These are phyloP conservation scores for Belonocnema kinseyi DNA, from an alignment of 1,140 invertebrate genomes.

Conservation along the genomic window DNA sequence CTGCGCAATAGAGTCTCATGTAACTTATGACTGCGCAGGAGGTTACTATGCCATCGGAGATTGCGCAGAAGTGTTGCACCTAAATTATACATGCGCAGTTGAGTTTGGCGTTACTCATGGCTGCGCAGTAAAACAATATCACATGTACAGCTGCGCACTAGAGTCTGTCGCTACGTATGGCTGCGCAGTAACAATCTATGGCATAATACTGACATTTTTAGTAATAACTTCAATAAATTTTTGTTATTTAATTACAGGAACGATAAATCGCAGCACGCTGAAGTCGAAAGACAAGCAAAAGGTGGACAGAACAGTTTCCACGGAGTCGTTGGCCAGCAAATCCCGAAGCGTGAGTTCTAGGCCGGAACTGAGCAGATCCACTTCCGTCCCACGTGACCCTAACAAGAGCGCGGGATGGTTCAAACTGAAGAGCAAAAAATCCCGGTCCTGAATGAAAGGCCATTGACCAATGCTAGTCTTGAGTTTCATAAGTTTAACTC, in stretches of 20 bases:
- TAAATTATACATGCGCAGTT: too few species aligned
- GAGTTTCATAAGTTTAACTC: conserved; percentile 70
- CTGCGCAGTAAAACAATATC: too few species aligned
- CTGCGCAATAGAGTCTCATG: too few species aligned
- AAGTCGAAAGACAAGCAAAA: conserved; percentile 75
- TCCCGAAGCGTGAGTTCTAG: conserved; percentile 71
- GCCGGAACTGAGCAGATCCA: conserved; percentile 76
- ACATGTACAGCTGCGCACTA: too few species aligned
- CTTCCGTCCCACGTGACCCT: conserved; percentile 82
- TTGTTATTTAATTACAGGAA: conserved; percentile 56
- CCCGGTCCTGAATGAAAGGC: conserved; percentile 71
- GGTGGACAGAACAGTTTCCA: conserved; percentile 77
- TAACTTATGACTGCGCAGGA: too few species aligned
- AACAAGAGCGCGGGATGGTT: conserved; percentile 85
- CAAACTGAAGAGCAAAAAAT: conserved; percentile 81
- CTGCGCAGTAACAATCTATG: too few species aligned
- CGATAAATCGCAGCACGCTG: conserved; percentile 74
- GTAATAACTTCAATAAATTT: too few species aligned
- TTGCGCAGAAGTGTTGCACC: too few species aligned
- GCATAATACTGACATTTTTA: too few species aligned
- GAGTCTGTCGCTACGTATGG: too few species aligned
- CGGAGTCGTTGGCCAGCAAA: conserved; percentile 77
- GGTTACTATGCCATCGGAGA: too few species aligned
- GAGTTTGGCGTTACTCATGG: too few species aligned
- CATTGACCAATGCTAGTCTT: conserved; percentile 76